Base-by-base conservation (phyloP, 2,113 vertebrate species). In the Nycticryphes semicollaris region DNA sequence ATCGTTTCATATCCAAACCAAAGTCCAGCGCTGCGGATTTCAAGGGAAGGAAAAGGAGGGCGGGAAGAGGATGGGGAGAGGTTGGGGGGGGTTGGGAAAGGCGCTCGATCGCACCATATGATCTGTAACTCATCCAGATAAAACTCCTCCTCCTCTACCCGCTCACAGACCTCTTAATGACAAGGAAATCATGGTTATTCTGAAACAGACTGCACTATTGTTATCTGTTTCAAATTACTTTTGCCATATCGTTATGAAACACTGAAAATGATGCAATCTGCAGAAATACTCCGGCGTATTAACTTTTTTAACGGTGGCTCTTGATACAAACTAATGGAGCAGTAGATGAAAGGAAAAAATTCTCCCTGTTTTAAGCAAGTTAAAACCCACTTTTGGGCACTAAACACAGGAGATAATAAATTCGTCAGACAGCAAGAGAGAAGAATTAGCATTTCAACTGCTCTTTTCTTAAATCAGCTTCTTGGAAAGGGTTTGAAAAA, bases 1-100 rank as follows among this genome's bases (percentile, higher is more conserved):
- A 97, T 96, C 94, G 30, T 87, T 98, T 98, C 92, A 87, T 91
- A 97, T 95, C 90, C 96, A 98, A 97, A 97, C 95, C 94, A 89
- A 97, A 96, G 92, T 88, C 92, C 84, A 94, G 86, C 16, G 3
- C 78, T 96, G 96, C 0, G 11, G 78, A 94, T 92, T 95, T 97
- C 91, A 93, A 75, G 81, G 62, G 83, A 92, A 90, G 82, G 90
- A 75, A 92, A 90, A 81, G 76, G 8, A 3, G 16, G 23, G 21
- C 5, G 11, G 14, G 8, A 27, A 15, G 25, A 5, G n/a, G n/a
- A n/a, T n/a, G n/a, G 12, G 48, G 41, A 13, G 41, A 13, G 41
- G 1, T n/a, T n/a, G n/a, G n/a, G 15, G 21, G 9, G 27, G 39
- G 39, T 39, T 39, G 11, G 25, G n/a, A 4, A 35, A 16, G 53